Conservation (phyloP, 2,797 vertebrate species). For the Pangasius krempfi region DNA sequence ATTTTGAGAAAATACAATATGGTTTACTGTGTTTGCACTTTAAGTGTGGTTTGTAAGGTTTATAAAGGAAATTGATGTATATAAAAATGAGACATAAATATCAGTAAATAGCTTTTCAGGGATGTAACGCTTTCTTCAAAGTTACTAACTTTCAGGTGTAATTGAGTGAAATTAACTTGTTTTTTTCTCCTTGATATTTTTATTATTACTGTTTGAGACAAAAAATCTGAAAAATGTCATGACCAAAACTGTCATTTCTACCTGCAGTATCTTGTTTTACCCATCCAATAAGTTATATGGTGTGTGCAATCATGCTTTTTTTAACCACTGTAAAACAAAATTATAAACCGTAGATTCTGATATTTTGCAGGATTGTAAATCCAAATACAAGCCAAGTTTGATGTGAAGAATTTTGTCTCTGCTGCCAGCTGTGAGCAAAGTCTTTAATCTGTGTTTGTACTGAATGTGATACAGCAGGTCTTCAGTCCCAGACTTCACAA, state of each 20-base stretch:
- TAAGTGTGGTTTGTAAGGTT: neutral
- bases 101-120: neutral
- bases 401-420: neutral
- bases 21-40: neutral
- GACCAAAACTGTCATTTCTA: neutral
- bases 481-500: neutral
- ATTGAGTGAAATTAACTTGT: neutral
- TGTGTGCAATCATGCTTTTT: neutral
- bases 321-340: neutral
- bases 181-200: neutral
- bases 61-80: neutral
- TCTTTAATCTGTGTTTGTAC: neutral
- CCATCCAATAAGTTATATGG: neutral
- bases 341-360: too few species aligned
- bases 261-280: neutral
- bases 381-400: neutral
- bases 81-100: neutral
- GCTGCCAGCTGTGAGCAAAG: neutral
- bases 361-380: neutral
- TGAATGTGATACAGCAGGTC: constrained; percentile 32
- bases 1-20: neutral
- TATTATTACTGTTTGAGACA: neutral
- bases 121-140: neutral
- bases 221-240: neutral
- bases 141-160: neutral